Percentiles rank a stretch among this genome's conserved stretches.
These are phyloP conservation scores for Gadopsis marmoratus DNA, from an alignment of 2,797 vertebrate species.

Conservation along the genomic window DNA sequence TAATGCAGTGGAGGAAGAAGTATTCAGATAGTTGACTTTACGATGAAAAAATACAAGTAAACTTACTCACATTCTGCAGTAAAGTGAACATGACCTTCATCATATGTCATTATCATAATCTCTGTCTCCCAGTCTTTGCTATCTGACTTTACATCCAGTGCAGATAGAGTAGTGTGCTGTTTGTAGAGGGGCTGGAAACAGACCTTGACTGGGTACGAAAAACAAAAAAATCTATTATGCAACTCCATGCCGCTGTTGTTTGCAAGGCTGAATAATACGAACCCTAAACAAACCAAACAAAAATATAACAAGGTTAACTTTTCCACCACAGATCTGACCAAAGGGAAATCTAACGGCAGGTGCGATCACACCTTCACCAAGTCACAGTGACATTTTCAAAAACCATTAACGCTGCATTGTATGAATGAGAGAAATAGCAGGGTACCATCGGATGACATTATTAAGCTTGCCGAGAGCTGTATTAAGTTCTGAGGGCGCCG, in stretches of 20 bases:
- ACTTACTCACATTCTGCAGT: neutral
- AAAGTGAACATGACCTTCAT: conserved; percentile 17
- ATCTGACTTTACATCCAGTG: conserved; percentile 5
- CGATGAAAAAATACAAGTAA: neutral
- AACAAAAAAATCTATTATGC: neutral
- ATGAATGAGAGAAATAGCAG: conserved; percentile 23
- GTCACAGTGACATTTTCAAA: conserved; percentile 53
- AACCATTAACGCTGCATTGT: conserved; percentile 20
- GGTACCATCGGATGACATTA: conserved; percentile 14
- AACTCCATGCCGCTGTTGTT: neutral
- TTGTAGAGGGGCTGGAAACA: neutral
- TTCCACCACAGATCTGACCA: neutral
- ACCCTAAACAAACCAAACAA: neutral
- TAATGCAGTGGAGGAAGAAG: neutral
- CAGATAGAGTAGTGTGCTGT: neutral
- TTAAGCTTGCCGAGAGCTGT: conserved; percentile 24
- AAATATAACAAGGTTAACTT: conserved; percentile 2
- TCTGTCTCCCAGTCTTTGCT: neutral
- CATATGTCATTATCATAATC: conserved; percentile 20
- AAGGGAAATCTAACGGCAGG: conserved; percentile 13
- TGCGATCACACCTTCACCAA: conserved; percentile 24
- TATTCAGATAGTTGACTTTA: neutral
- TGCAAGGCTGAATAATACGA: neutral
- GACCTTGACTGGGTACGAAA: conserved; percentile 7
- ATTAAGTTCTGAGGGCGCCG: conserved; percentile 47